Evolutionary conservation across 2,888 invertebrate genomes (phyloP), one percentile per base, ranked within the genome.

Genomic region (Pinctada fucata): DNA sequence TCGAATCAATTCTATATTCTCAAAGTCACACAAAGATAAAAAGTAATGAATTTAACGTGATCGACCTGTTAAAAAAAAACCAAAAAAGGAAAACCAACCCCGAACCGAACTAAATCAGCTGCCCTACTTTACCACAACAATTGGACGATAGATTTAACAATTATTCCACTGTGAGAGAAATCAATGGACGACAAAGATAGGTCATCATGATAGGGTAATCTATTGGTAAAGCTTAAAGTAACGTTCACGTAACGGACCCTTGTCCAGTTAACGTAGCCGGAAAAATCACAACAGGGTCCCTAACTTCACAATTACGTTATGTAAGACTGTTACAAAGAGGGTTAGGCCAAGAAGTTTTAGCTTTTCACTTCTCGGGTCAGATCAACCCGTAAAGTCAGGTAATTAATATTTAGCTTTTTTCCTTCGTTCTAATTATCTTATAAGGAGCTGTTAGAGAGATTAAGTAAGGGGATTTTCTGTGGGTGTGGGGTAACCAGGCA

Each of bases 351-450:
- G 47, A 49, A 69, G 58, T 10, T 72, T 72, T 72, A 52, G 16
- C 52, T 58, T 69, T 72, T 72, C 45, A 72, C 13, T 13, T 50
- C n/a, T 48, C 49, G 66, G 74, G 74, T 74, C 74, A 74, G 66
- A 74, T 74, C 74, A 66, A 74, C 74, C 74, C 66, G 16, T 65
- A 50, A 74, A 65, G 50, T 66, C 66, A 66, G 66, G 50, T 74
- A 66, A 74, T 74, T 16, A 74, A 65, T 31, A 65, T 58, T 58
- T 58, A 58, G 58, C 58, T 58, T 58, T 58, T 13, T 13, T 58
- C 58, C 8, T 13, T 58, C 58, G 31, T 58, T 58, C 58, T 58
- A 58, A 58, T 58, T 58, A 58, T 58, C 58, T 58, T 6, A 10
- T 10, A 58, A 58, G 58, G 58, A 58, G 58, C 13, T 10, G 58